These are phyloP conservation scores for Caenorhabditis elegans DNA, from an alignment of 1,140 invertebrate species.

Conservation along the genomic window WBcel235 BX284602.5:7277501-7278000, in stretches of 20 bases:
- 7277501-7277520: not conserved
- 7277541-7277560: not conserved
- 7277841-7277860: not conserved
- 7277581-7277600: not conserved
- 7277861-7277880: not conserved
- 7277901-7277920: not conserved
- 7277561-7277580: conserved; percentile 6
- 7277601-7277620: not conserved
- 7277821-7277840: not conserved
- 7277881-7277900: not conserved
- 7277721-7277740: not conserved
- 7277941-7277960: not conserved
- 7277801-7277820: not conserved
- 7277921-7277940: not conserved
- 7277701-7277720: conserved; percentile 5
- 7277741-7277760: not conserved
- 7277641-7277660: not conserved
- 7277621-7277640: not conserved
- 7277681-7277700: not conserved
- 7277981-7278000: not conserved
- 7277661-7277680: not conserved
- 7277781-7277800: not conserved
- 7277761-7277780: not conserved
- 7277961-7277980: not conserved
- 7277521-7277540: not conserved